Base-by-base conservation (phyloP, 2,888 invertebrate genomes). In the Terebella lapidaria region DNA sequence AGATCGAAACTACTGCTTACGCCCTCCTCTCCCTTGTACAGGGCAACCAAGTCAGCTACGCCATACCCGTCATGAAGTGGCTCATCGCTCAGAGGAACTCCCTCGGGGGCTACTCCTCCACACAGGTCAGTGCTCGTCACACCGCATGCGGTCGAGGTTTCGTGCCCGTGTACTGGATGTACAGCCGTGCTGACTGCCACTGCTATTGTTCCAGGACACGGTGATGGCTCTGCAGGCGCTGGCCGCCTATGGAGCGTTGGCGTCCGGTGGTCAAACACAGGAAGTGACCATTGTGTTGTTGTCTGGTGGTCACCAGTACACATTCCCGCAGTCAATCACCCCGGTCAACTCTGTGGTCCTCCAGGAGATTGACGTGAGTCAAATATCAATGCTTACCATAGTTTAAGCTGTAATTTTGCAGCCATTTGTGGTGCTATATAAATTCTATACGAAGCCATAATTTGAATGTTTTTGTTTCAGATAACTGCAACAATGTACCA, bases 151-250 rank as follows among this genome's bases (percentile, higher is more conserved):
- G n/a, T 10, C n/a, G n/a, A n/a, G n/a, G n/a, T n/a, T n/a, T n/a
- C n/a, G n/a, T n/a, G n/a, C n/a, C n/a, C n/a, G n/a, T n/a, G n/a
- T n/a, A n/a, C n/a, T n/a, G n/a, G n/a, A n/a, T n/a, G n/a, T n/a
- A n/a, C n/a, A n/a, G n/a, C n/a, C n/a, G n/a, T n/a, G n/a, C n/a
- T n/a, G n/a, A n/a, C n/a, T n/a, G n/a, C n/a, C n/a, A n/a, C n/a
- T n/a, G n/a, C n/a, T n/a, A n/a, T n/a, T 57, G 42, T 65, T 67
- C 45, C 60, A 80, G 78, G 81, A 81, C 63, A 81, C 81, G 1
- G 79, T 81, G 10, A 61, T 81, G 29, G 81, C 75, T 3, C 71
- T 82, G 27, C 76, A 79, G 66, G 76, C 81, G n/a, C 66, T 82
- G 56, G 77, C 80, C 2, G 70, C 73, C 58, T 75, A 77, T 63